These are phyloP conservation scores for Manis javanica DNA, from an alignment of 2,797 vertebrate genomes.

Conservation along the genomic window DNA sequence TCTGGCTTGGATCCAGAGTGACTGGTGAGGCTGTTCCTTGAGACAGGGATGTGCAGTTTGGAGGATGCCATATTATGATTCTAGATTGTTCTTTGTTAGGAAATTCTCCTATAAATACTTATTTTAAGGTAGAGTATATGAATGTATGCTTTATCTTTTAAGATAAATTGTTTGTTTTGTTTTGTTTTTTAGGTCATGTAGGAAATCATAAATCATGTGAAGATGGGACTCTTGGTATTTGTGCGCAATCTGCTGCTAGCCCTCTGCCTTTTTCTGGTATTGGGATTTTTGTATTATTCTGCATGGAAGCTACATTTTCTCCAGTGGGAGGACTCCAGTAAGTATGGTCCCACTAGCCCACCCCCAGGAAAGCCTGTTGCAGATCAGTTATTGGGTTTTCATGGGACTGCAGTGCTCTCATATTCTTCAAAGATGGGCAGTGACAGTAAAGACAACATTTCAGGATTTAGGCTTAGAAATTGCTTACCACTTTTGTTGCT, in stretches of 20 bases:
- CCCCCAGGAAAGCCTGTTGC: neutral
- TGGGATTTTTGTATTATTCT: conserved; percentile 98
- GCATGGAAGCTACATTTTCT: conserved; percentile 95
- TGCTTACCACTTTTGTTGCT: neutral
- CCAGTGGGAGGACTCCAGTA: conserved; percentile 96
- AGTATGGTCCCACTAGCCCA: conserved; percentile 84
- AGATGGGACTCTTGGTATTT: conserved; percentile 96
- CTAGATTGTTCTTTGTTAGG: neutral
- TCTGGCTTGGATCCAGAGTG: neutral
- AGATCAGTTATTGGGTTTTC: neutral
- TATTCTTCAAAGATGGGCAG: neutral
- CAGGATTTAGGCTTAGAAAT: neutral
- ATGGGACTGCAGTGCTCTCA: neutral
- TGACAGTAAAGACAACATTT: neutral
- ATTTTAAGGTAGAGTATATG: neutral
- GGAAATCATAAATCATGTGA: conserved; percentile 91
- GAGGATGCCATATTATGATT: neutral
- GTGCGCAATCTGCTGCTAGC: conserved; percentile 96
- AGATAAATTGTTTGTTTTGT: conserved; percentile 30
- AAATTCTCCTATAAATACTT: neutral
- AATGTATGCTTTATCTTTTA: conserved; percentile 19
- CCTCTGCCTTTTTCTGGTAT: conserved; percentile 96
- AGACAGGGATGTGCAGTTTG: neutral
- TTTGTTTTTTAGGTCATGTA: conserved; percentile 89
- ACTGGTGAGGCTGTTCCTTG: neutral